Evolutionary conservation across 2,113 vertebrate genomes (phyloP).

Genomic region (Hassar affinis): DNA sequence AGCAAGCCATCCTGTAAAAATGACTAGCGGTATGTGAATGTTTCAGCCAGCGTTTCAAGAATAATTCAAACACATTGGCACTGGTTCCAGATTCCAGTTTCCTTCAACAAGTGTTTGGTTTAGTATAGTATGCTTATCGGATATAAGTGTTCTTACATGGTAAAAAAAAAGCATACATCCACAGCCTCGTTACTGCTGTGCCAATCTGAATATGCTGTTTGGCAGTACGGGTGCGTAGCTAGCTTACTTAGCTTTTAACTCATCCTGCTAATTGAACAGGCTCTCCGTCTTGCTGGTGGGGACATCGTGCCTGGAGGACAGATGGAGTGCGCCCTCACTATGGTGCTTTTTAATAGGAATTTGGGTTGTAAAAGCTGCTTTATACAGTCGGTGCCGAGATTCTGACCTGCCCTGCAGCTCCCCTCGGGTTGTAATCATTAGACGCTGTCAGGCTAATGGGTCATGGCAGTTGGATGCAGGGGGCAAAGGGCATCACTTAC

Average conservation of each 20-base stretch:
- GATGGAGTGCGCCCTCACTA: background rate
- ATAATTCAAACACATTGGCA: background rate
- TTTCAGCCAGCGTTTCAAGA: background rate
- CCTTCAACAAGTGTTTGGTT: background rate
- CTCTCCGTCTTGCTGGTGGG: background rate
- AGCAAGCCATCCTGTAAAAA: background rate
- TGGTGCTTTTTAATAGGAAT: slow-evolving; percentile 52
- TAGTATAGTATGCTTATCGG: no score
- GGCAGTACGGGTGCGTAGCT: background rate
- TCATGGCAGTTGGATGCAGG: slow-evolving; percentile 57
- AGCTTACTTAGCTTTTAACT: slow-evolving; percentile 8
- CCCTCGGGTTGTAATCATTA: slow-evolving; percentile 63
- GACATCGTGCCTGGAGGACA: slow-evolving; percentile 11
- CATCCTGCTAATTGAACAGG: slow-evolving; percentile 31
- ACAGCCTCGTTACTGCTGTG: background rate
- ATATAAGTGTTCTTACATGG: background rate
- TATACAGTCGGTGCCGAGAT: slow-evolving; percentile 48
- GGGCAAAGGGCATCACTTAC: slow-evolving; percentile 65
- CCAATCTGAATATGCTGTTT: slow-evolving; percentile 6
- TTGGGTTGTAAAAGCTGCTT: slow-evolving; percentile 61
- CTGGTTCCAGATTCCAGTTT: background rate
- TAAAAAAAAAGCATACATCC: background rate
- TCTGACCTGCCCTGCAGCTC: slow-evolving; percentile 56
- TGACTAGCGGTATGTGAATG: background rate
- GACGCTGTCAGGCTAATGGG: slow-evolving; percentile 58